phyloP scores from a whole-genome alignment of 2,113 vertebrate species.

The Pholis gunnellus region DNA sequence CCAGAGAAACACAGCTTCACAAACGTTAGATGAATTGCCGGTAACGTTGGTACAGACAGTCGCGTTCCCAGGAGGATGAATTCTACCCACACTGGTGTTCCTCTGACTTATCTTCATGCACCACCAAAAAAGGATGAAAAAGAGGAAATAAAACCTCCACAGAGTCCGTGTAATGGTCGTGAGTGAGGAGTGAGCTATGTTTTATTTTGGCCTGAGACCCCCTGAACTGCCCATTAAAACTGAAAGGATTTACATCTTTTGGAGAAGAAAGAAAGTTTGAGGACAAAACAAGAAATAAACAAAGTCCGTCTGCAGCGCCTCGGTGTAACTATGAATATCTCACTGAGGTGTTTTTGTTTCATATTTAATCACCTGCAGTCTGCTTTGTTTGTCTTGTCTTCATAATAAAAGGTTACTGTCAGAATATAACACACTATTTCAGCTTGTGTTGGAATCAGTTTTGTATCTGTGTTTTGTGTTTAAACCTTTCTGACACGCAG shows the following conservation, averaged over 20 bases:
- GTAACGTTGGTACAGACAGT: neutral
- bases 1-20: neutral
- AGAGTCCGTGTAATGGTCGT: neutral
- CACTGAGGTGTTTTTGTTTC: neutral
- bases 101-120: neutral
- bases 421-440: neutral
- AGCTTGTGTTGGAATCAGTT: neutral
- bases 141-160: too few species aligned
- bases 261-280: neutral
- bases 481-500: slow-evolving; percentile 30
- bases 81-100: too few species aligned
- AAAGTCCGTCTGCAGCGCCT: neutral
- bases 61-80: neutral
- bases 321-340: neutral
- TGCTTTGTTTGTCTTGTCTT: neutral
- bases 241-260: neutral
- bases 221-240: neutral
- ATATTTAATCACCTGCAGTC: slow-evolving; percentile 2
- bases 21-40: neutral
- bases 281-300: neutral
- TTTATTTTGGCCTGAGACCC: neutral
- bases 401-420: neutral
- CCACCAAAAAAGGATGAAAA: neutral
- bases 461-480: neutral
- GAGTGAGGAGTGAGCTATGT: too few species aligned